Percentiles rank a stretch among this genome's conserved stretches.
These are phyloP conservation scores for Uloborus plumipes DNA, from an alignment of 2,888 invertebrate genomes.

Conservation along the genomic window DNA sequence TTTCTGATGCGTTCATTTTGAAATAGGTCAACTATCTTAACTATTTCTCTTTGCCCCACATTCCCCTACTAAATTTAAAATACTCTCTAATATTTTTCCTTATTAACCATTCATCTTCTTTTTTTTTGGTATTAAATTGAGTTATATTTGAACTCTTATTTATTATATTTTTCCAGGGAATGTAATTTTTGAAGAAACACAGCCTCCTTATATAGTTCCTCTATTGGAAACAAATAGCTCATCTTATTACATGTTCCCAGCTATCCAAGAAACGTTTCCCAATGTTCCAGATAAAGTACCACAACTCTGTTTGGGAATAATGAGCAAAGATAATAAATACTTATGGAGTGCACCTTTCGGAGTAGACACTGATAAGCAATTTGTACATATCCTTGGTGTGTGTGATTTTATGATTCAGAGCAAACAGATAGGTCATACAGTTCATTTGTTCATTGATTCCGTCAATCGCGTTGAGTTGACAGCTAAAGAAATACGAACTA, in stretches of 20 bases:
- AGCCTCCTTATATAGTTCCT: slow-evolving; percentile 69
- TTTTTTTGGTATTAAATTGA: background rate
- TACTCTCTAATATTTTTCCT: background rate
- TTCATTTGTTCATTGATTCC: slow-evolving; percentile 72
- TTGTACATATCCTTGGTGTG: slow-evolving; percentile 71
- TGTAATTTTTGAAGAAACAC: slow-evolving; percentile 70
- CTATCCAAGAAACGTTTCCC: slow-evolving; percentile 78
- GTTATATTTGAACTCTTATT: background rate
- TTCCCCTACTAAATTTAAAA: too few species aligned
- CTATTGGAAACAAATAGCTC: slow-evolving; percentile 74
- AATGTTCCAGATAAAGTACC: slow-evolving; percentile 70
- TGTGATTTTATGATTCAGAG: slow-evolving; percentile 73
- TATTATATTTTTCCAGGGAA: slow-evolving; percentile 51
- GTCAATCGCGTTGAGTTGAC: slow-evolving; percentile 82
- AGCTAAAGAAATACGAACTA: slow-evolving; percentile 83
- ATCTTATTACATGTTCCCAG: slow-evolving; percentile 82
- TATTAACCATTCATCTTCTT: too few species aligned
- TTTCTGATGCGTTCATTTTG: too few species aligned
- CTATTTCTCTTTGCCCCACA: too few species aligned
- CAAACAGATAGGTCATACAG: slow-evolving; percentile 71
- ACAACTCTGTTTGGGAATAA: slow-evolving; percentile 37
- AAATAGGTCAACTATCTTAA: too few species aligned
- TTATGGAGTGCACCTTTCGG: slow-evolving; percentile 70
- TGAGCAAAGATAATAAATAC: slow-evolving; percentile 16
- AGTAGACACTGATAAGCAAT: slow-evolving; percentile 69